Conservation (phyloP, 2,888 invertebrate genomes). For the Tenthredo scrophulariae region DNA sequence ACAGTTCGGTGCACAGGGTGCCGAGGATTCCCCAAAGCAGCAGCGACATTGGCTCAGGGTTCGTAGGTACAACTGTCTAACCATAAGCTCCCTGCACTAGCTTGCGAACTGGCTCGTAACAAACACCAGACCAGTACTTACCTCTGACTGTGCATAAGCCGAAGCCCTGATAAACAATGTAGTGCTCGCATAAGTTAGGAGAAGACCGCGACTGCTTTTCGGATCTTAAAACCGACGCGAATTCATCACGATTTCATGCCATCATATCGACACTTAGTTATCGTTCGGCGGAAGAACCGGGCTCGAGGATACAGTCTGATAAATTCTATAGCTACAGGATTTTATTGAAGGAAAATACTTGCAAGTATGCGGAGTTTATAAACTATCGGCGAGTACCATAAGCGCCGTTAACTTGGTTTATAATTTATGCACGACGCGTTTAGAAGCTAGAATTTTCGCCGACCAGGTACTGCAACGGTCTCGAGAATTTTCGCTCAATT, state of each 20-base stretch:
- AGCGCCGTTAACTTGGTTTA: conserved; percentile 19
- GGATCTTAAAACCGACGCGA: not conserved
- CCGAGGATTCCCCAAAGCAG: not conserved
- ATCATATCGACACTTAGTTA: not conserved
- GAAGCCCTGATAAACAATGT: not conserved
- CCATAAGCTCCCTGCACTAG: conserved; percentile 22
- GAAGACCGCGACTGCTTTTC: not conserved
- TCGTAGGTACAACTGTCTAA: conserved; percentile 27
- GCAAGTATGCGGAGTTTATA: not conserved
- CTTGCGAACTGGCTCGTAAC: conserved; percentile 24
- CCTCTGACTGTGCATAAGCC: conserved; percentile 9
- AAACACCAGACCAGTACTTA: not conserved
- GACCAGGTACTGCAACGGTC: not conserved
- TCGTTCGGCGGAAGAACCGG: not conserved
- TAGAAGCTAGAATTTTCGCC: not conserved
- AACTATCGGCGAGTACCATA: conserved; percentile 4
- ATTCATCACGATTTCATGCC: not conserved
- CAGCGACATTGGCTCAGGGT: conserved; percentile 32
- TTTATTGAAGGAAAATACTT: not conserved
- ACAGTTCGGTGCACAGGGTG: conserved; percentile 31
- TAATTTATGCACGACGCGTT: conserved; percentile 44
- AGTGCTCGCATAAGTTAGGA: not conserved
- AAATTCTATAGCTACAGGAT: not conserved
- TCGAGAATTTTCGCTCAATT: not conserved
- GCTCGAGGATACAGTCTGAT: not conserved